Base-by-base conservation (phyloP, 2,888 invertebrate genomes). In the Lapara coniferarum region DNA sequence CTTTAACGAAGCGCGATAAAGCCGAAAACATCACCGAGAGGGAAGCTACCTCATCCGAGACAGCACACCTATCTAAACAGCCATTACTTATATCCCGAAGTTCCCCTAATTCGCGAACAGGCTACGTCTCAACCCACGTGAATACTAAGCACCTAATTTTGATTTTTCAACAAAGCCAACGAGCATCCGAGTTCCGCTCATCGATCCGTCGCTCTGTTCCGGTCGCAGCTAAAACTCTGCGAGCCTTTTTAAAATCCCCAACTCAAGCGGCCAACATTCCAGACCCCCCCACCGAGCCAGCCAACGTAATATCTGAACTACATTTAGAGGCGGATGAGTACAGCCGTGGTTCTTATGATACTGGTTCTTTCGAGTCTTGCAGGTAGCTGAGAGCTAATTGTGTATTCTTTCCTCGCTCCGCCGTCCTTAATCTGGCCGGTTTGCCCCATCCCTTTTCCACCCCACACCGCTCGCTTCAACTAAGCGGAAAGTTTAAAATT, bases 331-430 rank as follows among this genome's bases (percentile, higher is more conserved):
- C 46, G 70, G 75, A 75, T 79, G 78, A 83, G 81, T 80, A 79
- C 77, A 80, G 81, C 79, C 81, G 75, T 70, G 76, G 88, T 71
- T 85, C 87, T 80, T 70, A 71, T 75, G 85, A 83, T 75, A 80
- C 85, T 92, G 92, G 92, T 84, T 88, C 85, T 86, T 86, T 88
- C 89, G 89, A 90, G 88, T 89, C 82, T 87, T 89, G 90, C 93
- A 93, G 93, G 93, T 93, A 93, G 91, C 85, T 85, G 85, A 85
- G 84, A 91, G 88, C 93, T 93, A 93, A 93, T 93, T 93, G 91
- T 92, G 93, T 93, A 93, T 93, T 93, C 93, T 93, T 93, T 93
- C 90, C 92, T 91, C 91, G 93, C 89, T 88, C 86, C 82, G 84
- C 85, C 88, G 89, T 90, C 91, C 92, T 92, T 93, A 93, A 93